These are phyloP conservation scores for Eristalinus aeneus DNA, from an alignment of 2,888 invertebrate species.

Conservation along the genomic window DNA sequence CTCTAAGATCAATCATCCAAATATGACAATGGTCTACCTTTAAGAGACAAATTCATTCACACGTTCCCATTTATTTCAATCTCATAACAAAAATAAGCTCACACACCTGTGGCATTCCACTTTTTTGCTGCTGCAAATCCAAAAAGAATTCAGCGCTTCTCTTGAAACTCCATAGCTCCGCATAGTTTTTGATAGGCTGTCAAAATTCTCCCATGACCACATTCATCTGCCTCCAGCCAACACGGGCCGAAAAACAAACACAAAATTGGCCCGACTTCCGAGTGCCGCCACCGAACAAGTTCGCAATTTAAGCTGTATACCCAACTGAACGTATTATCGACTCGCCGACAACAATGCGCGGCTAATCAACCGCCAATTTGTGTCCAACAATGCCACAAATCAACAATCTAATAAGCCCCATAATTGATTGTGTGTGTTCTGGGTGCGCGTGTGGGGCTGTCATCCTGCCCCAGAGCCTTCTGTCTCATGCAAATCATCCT, in stretches of 20 bases:
- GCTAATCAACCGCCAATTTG: slow-evolving; percentile 61
- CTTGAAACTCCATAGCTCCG: background rate
- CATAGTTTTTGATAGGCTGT: background rate
- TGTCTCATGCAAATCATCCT: slow-evolving; percentile 48
- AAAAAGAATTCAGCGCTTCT: background rate
- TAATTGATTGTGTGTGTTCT: slow-evolving; percentile 34
- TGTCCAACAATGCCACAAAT: slow-evolving; percentile 58
- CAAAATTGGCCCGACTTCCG: background rate
- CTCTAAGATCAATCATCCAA: too few relatives aligned
- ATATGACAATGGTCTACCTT: too few relatives aligned
- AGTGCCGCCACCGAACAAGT: too few relatives aligned
- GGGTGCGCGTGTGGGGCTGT: background rate
- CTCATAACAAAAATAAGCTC: too few relatives aligned
- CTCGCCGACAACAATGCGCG: slow-evolving; percentile 36
- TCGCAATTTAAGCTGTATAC: background rate
- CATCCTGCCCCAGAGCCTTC: slow-evolving; percentile 3
- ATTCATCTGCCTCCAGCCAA: background rate
- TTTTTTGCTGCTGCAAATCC: background rate
- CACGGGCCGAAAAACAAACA: background rate
- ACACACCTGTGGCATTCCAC: too few relatives aligned
- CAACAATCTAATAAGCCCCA: slow-evolving; percentile 58
- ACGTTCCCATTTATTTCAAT: too few relatives aligned
- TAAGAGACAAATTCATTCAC: too few relatives aligned
- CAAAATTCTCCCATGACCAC: background rate
- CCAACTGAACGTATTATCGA: slow-evolving; percentile 7